These are phyloP conservation scores for Taxidea taxus DNA, from an alignment of 2,113 vertebrate species.

Conservation along the genomic window DNA sequence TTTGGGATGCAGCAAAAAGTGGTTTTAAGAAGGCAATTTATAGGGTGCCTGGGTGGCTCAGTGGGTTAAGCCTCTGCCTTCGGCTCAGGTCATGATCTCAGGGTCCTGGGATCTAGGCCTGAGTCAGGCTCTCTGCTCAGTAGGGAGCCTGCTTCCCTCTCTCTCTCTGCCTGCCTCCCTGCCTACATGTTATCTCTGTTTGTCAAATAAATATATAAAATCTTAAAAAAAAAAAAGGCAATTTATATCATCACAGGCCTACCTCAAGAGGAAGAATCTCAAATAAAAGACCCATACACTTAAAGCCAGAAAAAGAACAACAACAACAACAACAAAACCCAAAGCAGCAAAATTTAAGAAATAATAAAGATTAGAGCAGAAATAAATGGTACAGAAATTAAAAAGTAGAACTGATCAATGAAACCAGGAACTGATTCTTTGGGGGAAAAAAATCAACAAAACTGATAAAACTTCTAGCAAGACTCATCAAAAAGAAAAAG, in stretches of 20 bases:
- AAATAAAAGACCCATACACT: neutral
- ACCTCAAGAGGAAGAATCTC: neutral
- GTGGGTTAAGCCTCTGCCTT: no score
- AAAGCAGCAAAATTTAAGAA: neutral
- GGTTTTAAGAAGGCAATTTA: neutral
- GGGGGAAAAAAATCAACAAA: neutral
- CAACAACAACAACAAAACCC: neutral
- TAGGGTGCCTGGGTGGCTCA: no score
- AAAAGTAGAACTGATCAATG: neutral
- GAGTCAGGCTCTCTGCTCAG: no score
- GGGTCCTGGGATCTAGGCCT: no score
- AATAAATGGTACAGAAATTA: neutral
- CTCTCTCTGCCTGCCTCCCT: no score
- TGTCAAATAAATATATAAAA: no score
- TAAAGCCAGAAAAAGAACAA: neutral
- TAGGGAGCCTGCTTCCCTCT: no score
- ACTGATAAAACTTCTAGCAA: neutral
- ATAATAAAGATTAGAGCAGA: neutral
- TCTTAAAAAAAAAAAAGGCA: neutral
- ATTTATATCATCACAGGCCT: neutral
- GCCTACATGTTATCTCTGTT: no score
- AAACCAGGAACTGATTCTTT: neutral
- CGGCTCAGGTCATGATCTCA: no score
- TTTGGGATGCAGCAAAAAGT: neutral
- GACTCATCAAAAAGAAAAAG: neutral